A percentile compares a stretch with the other conserved stretches of the same genome.
phyloP scores from a whole-genome alignment of 2,797 vertebrate species.

The Decapterus maruadsi region DNA sequence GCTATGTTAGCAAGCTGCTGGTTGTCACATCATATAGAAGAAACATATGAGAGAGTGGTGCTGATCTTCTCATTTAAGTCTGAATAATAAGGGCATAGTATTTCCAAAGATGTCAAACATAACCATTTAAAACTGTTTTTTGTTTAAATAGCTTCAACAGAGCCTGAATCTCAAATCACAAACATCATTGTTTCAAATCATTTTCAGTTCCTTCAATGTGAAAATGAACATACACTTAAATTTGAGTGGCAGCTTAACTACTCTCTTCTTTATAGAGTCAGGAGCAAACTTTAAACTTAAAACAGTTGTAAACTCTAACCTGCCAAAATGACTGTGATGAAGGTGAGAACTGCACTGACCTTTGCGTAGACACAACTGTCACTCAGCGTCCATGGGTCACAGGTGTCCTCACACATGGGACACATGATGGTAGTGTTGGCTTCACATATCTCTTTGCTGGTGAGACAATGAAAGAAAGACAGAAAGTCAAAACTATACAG shows the following conservation, averaged over 20 bases:
- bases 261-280: background rate
- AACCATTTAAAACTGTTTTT: background rate
- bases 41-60: background rate
- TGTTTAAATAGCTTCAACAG: background rate
- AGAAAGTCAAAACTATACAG: background rate
- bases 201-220: background rate
- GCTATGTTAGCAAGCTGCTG: too few relatives aligned
- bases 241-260: background rate
- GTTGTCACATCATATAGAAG: background rate
- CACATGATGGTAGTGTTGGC: constrained; percentile 97
- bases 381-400: constrained; percentile 92
- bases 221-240: background rate
- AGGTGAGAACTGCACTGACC: constrained; percentile 81
- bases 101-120: background rate
- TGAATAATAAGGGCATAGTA: background rate
- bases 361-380: constrained; percentile 98
- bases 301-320: background rate
- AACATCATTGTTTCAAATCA: background rate
- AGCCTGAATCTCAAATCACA: background rate
- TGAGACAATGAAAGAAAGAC: constrained; percentile 28
- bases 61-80: background rate
- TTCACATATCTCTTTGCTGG: constrained; percentile 97
- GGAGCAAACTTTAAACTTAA: background rate
- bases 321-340: background rate
- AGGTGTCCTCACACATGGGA: constrained; percentile 96